These are phyloP conservation scores for Coleophora deauratella DNA, from an alignment of 2,888 invertebrate species.

Conservation along the genomic window DNA sequence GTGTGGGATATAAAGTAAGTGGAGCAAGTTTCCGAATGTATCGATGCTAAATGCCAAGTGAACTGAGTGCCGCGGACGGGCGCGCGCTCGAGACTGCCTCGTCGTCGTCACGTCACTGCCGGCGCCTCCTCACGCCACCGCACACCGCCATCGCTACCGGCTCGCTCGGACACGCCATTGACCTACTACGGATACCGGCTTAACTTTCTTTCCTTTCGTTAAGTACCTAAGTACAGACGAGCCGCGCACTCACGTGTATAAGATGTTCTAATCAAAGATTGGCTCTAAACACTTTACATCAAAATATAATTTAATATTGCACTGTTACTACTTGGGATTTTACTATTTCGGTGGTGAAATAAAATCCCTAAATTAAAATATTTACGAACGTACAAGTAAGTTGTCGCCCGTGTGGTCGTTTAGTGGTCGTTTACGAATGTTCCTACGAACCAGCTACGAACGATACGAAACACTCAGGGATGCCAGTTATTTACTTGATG, in stretches of 20 bases:
- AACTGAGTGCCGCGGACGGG: constrained; percentile 32
- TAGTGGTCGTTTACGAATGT: no score
- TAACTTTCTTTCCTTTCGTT: constrained; percentile 60
- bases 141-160: constrained; percentile 16
- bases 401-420: no score
- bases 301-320: no score
- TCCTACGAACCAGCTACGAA: no score
- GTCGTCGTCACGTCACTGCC: constrained; percentile 43
- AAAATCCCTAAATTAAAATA: no score
- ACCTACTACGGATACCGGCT: constrained; percentile 59
- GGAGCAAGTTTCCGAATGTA: constrained; percentile 32
- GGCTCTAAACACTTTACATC: no score
- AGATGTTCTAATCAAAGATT: constrained; percentile 2
- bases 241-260: constrained; percentile 4
- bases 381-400: no score
- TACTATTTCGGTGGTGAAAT: no score
- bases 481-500: no score
- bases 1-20: constrained; percentile 17
- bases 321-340: no score
- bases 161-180: constrained; percentile 50
- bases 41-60: constrained; percentile 22
- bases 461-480: no score
- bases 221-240: constrained; percentile 1
- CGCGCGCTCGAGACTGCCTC: constrained; percentile 27
- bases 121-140: constrained; percentile 28